Evolutionary conservation across 2,113 vertebrate genomes (phyloP).

Genomic region (Narcine bancroftii): DNA sequence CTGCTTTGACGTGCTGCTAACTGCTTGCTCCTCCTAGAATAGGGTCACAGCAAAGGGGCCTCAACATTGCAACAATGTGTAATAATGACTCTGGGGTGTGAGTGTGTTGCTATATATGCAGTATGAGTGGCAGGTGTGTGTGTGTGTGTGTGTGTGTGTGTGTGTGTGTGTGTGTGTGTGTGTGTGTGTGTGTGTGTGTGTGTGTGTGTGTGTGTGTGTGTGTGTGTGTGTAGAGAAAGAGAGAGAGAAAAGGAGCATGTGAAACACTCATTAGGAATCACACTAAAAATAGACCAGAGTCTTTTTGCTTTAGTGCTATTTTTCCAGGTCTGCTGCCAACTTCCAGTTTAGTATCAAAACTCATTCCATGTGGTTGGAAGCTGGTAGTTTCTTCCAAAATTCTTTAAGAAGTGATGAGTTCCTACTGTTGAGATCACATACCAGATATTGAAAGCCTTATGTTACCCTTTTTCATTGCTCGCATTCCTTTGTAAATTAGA

Average conservation of each 20-base stretch:
- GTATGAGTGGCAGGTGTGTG: neutral
- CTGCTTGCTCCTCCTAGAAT: slow-evolving; percentile 63
- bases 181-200: neutral
- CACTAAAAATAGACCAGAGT: slow-evolving; percentile 25
- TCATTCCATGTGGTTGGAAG: neutral
- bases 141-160: neutral
- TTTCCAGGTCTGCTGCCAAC: neutral
- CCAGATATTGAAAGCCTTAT: neutral
- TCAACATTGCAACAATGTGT: slow-evolving; percentile 41
- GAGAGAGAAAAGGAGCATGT: neutral
- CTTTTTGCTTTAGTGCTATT: neutral
- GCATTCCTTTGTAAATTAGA: neutral
- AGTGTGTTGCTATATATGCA: no score
- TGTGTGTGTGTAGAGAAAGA: neutral
- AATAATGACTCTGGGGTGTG: slow-evolving; percentile 3
- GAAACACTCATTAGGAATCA: neutral
- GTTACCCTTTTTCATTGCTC: neutral
- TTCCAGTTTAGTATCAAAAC: neutral
- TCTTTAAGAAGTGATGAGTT: neutral
- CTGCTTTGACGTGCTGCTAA: slow-evolving; percentile 55
- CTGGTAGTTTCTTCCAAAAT: neutral
- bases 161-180: neutral
- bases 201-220: neutral
- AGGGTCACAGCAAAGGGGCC: slow-evolving; percentile 48
- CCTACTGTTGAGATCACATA: neutral